A percentile compares a stretch with the other conserved stretches of the same genome.
These are phyloP conservation scores for Luscinia megarhynchos DNA, from an alignment of 2,797 vertebrate genomes.

Conservation along the genomic window DNA sequence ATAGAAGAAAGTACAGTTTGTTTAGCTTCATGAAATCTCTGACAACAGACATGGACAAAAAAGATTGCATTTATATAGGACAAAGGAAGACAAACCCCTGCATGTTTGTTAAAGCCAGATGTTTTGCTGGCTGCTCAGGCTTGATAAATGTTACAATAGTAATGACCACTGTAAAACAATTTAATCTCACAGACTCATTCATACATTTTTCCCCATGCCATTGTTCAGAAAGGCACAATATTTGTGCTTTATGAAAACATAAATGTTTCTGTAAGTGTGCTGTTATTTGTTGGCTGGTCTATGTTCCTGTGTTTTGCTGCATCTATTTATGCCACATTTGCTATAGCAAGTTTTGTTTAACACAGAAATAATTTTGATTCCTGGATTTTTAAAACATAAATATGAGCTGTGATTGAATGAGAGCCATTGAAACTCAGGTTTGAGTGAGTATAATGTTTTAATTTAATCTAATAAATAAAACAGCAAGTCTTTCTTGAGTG, in stretches of 20 bases:
- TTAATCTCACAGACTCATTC: conserved; percentile 74
- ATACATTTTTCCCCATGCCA: not conserved
- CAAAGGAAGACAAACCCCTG: conserved; percentile 80
- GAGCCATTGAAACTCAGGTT: conserved; percentile 32
- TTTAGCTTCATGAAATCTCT: conserved; percentile 86
- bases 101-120: conserved; percentile 86
- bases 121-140: conserved; percentile 84
- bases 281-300: conserved; percentile 33
- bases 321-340: conserved; percentile 49
- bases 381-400: conserved; percentile 63
- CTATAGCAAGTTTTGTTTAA: conserved; percentile 52
- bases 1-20: conserved; percentile 80
- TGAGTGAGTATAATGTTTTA: conserved; percentile 44
- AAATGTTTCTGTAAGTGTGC: not conserved
- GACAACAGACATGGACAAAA: conserved; percentile 82
- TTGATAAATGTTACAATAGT: conserved; percentile 84
- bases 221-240: conserved; percentile 63
- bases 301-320: conserved; percentile 36
- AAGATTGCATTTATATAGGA: conserved; percentile 82
- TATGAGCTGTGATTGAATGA: conserved; percentile 59
- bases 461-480: conserved; percentile 61
- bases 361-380: conserved; percentile 66
- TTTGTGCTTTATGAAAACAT: conserved; percentile 32
- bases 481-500: conserved; percentile 10
- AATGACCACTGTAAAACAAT: conserved; percentile 78